A percentile compares a stretch with the other conserved stretches of the same genome.
Evolutionary conservation across 1,140 invertebrate genomes (phyloP).

Genomic region (Drosophila saltans): DNA sequence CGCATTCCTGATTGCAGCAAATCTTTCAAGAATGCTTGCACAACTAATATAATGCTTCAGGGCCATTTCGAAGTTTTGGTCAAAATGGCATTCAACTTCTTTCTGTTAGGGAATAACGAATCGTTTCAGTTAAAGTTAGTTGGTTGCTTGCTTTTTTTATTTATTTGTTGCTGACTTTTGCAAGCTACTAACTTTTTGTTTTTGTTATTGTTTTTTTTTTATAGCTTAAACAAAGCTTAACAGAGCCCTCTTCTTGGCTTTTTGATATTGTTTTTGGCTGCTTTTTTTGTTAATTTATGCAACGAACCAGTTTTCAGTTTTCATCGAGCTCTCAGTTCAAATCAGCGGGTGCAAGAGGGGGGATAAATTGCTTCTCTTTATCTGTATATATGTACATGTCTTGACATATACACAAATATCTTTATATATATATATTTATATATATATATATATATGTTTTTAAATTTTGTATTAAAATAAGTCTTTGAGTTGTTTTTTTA

Average conservation of each 20-base stretch:
- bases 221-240: slow-evolving; percentile 47
- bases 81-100: neutral
- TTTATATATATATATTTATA: slow-evolving; percentile 28
- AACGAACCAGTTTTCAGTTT: slow-evolving; percentile 74
- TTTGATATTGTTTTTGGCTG: slow-evolving; percentile 38
- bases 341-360: slow-evolving; percentile 23
- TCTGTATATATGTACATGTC: slow-evolving; percentile 17
- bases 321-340: slow-evolving; percentile 45
- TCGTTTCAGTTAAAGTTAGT: slow-evolving; percentile 50
- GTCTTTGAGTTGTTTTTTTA: slow-evolving; percentile 55
- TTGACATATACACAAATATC: slow-evolving; percentile 1
- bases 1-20: too few relatives aligned
- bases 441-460: slow-evolving; percentile 47
- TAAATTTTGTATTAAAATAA: slow-evolving; percentile 52
- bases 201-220: slow-evolving; percentile 22
- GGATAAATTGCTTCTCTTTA: slow-evolving; percentile 20
- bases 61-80: too few relatives aligned
- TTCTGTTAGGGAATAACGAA: slow-evolving; percentile 24
- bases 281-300: slow-evolving; percentile 72
- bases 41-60: too few relatives aligned
- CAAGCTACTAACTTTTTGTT: slow-evolving; percentile 66
- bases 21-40: too few relatives aligned
- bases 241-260: slow-evolving; percentile 37
- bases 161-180: slow-evolving; percentile 73
- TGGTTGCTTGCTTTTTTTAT: slow-evolving; percentile 72